Conservation (phyloP, 1,140 invertebrate genomes). For the Drosophila ananassae region DNA sequence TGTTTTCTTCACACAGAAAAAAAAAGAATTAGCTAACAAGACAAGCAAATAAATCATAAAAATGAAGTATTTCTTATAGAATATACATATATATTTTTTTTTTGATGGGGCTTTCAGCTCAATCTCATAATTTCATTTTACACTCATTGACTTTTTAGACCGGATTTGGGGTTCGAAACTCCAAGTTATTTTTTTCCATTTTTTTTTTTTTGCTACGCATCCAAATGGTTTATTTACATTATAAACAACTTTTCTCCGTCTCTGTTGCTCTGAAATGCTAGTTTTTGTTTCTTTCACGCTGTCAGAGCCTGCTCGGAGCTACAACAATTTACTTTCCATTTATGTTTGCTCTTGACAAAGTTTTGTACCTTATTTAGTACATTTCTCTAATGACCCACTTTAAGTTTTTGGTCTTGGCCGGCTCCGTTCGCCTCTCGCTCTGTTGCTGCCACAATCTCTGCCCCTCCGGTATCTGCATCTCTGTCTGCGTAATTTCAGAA, state of each 20-base stretch:
- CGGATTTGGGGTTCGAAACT: conserved; percentile 50
- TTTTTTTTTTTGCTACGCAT: conserved; percentile 58
- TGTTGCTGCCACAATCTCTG: conserved; percentile 18
- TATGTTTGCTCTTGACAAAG: conserved; percentile 78
- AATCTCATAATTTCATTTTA: conserved; percentile 60
- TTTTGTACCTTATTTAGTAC: conserved; percentile 82
- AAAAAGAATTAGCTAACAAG: not conserved
- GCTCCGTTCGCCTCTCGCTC: conserved; percentile 6
- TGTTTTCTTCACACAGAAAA: conserved; percentile 19
- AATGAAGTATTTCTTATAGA: not conserved
- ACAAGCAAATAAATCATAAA: conserved; percentile 3
- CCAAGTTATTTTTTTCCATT: conserved; percentile 4
- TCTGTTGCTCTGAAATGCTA: conserved; percentile 25
- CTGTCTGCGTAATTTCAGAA: conserved; percentile 43
- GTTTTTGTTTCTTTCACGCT: conserved; percentile 29
- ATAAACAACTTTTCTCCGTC: conserved; percentile 54
- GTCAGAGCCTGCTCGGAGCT: conserved; percentile 2
- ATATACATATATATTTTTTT: not conserved
- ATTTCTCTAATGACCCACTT: conserved; percentile 82
- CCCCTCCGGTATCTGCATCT: conserved; percentile 3
- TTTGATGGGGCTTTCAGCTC: not conserved
- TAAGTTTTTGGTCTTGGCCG: conserved; percentile 70
- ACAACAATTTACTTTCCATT: conserved; percentile 78
- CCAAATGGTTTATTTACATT: conserved; percentile 80
- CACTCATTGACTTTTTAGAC: conserved; percentile 70